Conservation (phyloP, 2,113 vertebrate genomes). For the Asarcornis scutulata region DNA sequence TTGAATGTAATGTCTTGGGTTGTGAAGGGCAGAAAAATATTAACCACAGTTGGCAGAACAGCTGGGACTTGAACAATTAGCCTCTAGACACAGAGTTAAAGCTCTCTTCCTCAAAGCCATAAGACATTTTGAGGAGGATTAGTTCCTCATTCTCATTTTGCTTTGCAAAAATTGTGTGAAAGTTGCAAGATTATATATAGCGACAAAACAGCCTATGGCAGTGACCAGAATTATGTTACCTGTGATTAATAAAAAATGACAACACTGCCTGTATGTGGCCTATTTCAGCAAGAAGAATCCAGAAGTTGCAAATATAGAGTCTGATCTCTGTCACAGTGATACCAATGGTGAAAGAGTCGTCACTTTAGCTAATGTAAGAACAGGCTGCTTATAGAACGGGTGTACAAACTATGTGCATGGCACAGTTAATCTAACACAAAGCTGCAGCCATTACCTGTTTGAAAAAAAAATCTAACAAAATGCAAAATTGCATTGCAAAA, state of each 20-base stretch:
- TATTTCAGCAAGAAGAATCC: neutral
- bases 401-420: accelerated
- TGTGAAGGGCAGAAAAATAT: slow-evolving; percentile 57
- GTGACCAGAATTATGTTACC: slow-evolving; percentile 45
- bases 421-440: neutral
- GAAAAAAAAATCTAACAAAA: neutral
- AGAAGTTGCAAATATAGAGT: neutral
- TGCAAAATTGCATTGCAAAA: neutral
- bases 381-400: neutral
- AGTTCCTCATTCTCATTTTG: slow-evolving; percentile 37
- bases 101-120: slow-evolving; percentile 10
- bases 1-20: slow-evolving; percentile 19
- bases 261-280: neutral
- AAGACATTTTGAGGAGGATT: slow-evolving; percentile 27
- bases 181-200: slow-evolving; percentile 44
- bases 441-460: neutral
- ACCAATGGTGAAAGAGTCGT: neutral
- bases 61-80: slow-evolving; percentile 67
- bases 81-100: slow-evolving; percentile 46
- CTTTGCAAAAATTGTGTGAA: slow-evolving; percentile 61
- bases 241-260: slow-evolving; percentile 59
- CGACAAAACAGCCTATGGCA: neutral
- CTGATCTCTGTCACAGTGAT: neutral
- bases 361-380: neutral
- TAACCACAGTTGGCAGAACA: slow-evolving; percentile 69